These are phyloP conservation scores for Galleria mellonella DNA, from an alignment of 1,140 invertebrate genomes.

Conservation along the genomic window DNA sequence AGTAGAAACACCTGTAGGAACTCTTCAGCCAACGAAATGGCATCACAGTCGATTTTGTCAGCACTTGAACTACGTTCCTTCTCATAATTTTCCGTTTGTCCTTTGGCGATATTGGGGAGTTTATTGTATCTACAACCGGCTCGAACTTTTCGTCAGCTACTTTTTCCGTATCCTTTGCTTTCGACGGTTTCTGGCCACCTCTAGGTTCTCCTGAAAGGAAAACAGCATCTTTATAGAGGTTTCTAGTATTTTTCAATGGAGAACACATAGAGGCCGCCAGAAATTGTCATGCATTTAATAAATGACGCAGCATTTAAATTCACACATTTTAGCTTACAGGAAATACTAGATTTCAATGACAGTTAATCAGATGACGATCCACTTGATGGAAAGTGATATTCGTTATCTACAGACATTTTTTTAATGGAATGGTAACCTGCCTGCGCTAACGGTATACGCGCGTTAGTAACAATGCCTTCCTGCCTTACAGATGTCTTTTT, in stretches of 20 bases:
- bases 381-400: too few species aligned
- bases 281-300: slow-evolving; percentile 18
- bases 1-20: slow-evolving; percentile 61
- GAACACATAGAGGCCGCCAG: slow-evolving; percentile 23
- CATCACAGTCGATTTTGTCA: slow-evolving; percentile 25
- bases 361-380: too few species aligned
- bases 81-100: slow-evolving; percentile 28
- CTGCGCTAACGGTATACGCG: too few species aligned
- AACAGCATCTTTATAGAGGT: slow-evolving; percentile 23
- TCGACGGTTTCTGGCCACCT: slow-evolving; percentile 27
- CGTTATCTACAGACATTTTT: too few species aligned
- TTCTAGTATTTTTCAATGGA: not conserved
- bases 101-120: slow-evolving; percentile 13
- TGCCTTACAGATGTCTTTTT: too few species aligned
- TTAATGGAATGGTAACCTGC: too few species aligned
- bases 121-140: too few species aligned
- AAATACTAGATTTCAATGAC: too few species aligned
- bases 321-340: too few species aligned
- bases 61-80: not conserved
- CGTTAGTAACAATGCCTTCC: too few species aligned
- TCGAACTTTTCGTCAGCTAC: not conserved
- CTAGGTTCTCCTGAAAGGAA: slow-evolving; percentile 59
- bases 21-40: slow-evolving; percentile 62
- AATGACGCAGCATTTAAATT: too few species aligned
- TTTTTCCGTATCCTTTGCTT: slow-evolving; percentile 5